These are phyloP conservation scores for Eumerus sabulonum DNA, from an alignment of 2,888 invertebrate species.

Conservation along the genomic window DNA sequence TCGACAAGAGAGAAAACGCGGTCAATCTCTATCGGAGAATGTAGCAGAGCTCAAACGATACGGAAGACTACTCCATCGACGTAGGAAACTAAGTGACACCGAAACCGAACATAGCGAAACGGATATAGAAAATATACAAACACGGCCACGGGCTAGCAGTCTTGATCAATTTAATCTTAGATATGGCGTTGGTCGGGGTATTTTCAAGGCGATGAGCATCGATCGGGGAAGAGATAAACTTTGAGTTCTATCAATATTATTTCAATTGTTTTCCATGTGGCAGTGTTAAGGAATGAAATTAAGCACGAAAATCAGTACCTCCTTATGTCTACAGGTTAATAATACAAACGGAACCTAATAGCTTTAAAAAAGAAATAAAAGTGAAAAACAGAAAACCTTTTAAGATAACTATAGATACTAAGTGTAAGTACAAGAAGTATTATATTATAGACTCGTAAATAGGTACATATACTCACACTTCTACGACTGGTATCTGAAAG, in stretches of 20 bases:
- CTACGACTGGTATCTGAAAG: neutral
- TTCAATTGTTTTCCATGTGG: constrained; percentile 57
- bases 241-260: constrained; percentile 74
- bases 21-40: constrained; percentile 75
- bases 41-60: constrained; percentile 73
- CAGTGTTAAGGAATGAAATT: constrained; percentile 48
- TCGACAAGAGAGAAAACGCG: constrained; percentile 79
- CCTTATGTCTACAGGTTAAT: constrained; percentile 64
- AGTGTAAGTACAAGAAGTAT: constrained; percentile 54
- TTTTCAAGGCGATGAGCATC: constrained; percentile 79
- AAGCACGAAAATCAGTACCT: constrained; percentile 59
- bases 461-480: neutral
- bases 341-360: constrained; percentile 66
- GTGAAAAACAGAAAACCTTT: constrained; percentile 49
- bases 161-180: constrained; percentile 77
- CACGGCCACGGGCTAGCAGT: constrained; percentile 76
- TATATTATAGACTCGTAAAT: constrained; percentile 20
- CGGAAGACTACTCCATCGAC: constrained; percentile 72
- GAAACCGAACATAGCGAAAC: constrained; percentile 77
- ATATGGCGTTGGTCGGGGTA: constrained; percentile 75
- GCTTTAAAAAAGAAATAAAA: constrained; percentile 53
- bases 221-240: constrained; percentile 79
- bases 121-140: constrained; percentile 72
- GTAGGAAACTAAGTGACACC: constrained; percentile 77
- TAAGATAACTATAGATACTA: constrained; percentile 62